A percentile compares a stretch with the other conserved stretches of the same genome.
phyloP scores from a whole-genome alignment of 1,140 invertebrate species.

The Notospermus geniculatus region DNA sequence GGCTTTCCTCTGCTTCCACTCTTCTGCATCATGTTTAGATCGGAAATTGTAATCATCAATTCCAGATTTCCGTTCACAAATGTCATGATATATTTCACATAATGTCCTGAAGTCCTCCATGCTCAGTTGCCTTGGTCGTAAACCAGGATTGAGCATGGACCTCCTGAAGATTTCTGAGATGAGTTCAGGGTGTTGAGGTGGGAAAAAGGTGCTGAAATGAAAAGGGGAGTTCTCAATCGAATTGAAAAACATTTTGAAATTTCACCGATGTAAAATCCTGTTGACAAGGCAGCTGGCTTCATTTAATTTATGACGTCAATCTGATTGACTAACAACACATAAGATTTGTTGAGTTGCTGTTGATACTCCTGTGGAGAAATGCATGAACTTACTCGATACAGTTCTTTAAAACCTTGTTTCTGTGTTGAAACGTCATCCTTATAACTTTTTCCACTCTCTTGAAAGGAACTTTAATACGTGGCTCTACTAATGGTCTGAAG shows the following conservation, averaged over 20 bases:
- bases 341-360: not conserved
- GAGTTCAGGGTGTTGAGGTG: constrained; percentile 67
- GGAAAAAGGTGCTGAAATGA: constrained; percentile 69
- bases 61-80: constrained; percentile 70
- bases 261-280: not conserved
- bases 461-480: constrained; percentile 77
- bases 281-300: not conserved
- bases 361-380: not conserved
- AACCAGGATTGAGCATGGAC: constrained; percentile 70
- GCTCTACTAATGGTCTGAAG: constrained; percentile 74
- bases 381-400: constrained; percentile 60
- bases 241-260: not conserved
- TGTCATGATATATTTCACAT: constrained; percentile 70
- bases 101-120: constrained; percentile 77
- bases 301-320: not conserved
- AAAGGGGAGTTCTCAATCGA: constrained; percentile 1
- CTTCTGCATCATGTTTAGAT: constrained; percentile 14
- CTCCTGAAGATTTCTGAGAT: constrained; percentile 68
- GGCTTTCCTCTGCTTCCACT: constrained; percentile 12
- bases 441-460: constrained; percentile 86
- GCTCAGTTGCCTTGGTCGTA: constrained; percentile 59
- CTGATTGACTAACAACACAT: constrained; percentile 3
- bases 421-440: constrained; percentile 79
- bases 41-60: constrained; percentile 66
- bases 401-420: constrained; percentile 77